A percentile compares a stretch with the other conserved stretches of the same genome.
Conservation (phyloP, 2,113 vertebrate species). For the Nannobrachium achirus region DNA sequence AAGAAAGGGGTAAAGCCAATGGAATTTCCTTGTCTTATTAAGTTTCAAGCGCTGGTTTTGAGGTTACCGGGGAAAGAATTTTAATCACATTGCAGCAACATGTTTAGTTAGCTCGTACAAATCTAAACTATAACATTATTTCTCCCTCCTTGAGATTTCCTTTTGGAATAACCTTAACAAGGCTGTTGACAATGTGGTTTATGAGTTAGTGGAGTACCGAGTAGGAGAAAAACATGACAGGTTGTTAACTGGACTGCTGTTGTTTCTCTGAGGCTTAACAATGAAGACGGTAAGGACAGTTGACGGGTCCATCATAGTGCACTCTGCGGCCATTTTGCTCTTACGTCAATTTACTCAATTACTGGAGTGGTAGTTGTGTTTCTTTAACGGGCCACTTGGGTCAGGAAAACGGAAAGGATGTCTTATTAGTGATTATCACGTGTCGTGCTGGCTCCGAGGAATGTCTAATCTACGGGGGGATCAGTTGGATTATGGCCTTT, state of each 20-base stretch:
- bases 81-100: conserved; percentile 48
- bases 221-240: not conserved
- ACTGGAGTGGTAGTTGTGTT: not conserved
- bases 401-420: conserved; percentile 40
- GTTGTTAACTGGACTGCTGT: not conserved
- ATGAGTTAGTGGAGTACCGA: no score
- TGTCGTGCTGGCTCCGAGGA: conserved; percentile 59
- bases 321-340: no score
- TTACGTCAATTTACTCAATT: no score
- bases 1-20: conserved; percentile 9
- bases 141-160: conserved; percentile 18
- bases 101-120: conserved; percentile 24
- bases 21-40: conserved; percentile 42
- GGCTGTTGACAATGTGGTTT: conserved; percentile 17
- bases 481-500: conserved; percentile 72
- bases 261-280: not conserved
- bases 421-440: conserved; percentile 57
- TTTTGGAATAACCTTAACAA: not conserved
- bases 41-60: conserved; percentile 47
- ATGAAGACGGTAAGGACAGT: no score
- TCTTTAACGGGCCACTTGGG: conserved; percentile 7
- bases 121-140: conserved; percentile 23
- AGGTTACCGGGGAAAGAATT: conserved; percentile 38
- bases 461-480: conserved; percentile 66
- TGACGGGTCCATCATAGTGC: no score